Evolutionary conservation across 2,888 invertebrate genomes (phyloP).

Genomic region (Drosophila emarginata): DNA sequence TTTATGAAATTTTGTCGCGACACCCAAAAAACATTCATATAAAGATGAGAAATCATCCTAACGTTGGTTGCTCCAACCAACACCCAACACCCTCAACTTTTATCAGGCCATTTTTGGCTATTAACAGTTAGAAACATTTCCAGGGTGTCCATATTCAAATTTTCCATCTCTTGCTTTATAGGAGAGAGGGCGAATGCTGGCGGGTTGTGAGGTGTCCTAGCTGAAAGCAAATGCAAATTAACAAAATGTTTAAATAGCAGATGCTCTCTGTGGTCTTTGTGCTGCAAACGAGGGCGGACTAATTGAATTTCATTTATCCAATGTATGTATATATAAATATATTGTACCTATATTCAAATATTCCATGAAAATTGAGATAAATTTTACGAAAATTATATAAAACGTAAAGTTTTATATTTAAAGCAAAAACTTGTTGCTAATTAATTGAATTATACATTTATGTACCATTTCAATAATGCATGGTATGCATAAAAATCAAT

Average conservation of each 20-base stretch:
- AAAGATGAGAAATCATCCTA: constrained; percentile 29
- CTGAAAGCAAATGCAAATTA: constrained; percentile 71
- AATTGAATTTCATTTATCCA: constrained; percentile 48
- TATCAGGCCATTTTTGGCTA: constrained; percentile 48
- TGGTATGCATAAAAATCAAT: constrained; percentile 29
- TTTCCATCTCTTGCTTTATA: not conserved
- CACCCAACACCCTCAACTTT: constrained; percentile 25
- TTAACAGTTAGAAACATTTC: constrained; percentile 30
- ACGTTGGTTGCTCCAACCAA: not conserved
- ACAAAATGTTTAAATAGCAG: constrained; percentile 63
- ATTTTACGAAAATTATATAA: constrained; percentile 18
- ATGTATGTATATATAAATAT: not conserved
- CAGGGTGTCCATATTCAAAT: constrained; percentile 49
- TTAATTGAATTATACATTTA: constrained; percentile 58
- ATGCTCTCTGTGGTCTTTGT: constrained; percentile 19
- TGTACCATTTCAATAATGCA: constrained; percentile 46
- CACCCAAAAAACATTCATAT: constrained; percentile 14
- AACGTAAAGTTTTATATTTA: constrained; percentile 34
- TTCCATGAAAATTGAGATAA: constrained; percentile 12
- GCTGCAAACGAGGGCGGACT: constrained; percentile 5
- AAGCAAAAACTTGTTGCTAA: constrained; percentile 61
- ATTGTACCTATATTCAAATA: constrained; percentile 32
- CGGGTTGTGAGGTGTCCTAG: constrained; percentile 39
- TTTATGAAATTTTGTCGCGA: constrained; percentile 70
- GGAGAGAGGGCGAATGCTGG: not conserved